Base-by-base conservation (phyloP, 2,888 invertebrate species). In the Plebejus argus region DNA sequence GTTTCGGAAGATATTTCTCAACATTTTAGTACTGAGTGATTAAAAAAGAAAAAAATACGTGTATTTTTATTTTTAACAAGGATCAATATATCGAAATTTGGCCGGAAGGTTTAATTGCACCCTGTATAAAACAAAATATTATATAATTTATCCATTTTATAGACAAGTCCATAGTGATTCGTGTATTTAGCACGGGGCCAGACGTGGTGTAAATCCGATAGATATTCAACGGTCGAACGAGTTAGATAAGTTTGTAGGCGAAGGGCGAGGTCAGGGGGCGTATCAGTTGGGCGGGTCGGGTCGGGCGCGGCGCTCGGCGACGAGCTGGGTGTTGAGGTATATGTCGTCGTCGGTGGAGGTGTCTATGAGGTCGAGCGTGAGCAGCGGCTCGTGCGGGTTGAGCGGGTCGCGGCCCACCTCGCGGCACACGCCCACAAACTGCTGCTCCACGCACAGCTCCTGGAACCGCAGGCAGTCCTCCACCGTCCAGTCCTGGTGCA, bases 401-500 rank as follows among this genome's bases (percentile, higher is more conserved):
- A 95, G 85, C 28, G 95, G 94, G 83, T 97, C 96, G 70, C 92
- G 92, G 78, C 95, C 95, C 10, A 96, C 94, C 28, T 95, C 95
- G 80, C 95, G 94, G 76, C 97, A 94, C 75, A 96, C 87, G 0
- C 97, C 96, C 18, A 96, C 96, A 81, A 97, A 97, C 76, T 95
- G 93, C 83, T 96, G 96, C 56, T 96, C 95, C 56, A 96, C 95
- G 7, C 97, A 96, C 80, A 97, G 85, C 81, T 96, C 94, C 83
- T 96, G 96, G 86, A 98, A 98, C 79, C 95, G 91, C 76, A 96
- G 90, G 83, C 97, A 97, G 88, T 97, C 97, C 82, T 96, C 96
- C 81, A 96, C 95, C 0, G 95, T 94, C 97, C 97, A 97, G 88
- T 97, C 96, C 83, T 91, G 91, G 82, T 95, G 94, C 28, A 92